These are phyloP conservation scores for Meloidogyne chitwoodi DNA, from an alignment of 1,140 invertebrate genomes.

Conservation along the genomic window DNA sequence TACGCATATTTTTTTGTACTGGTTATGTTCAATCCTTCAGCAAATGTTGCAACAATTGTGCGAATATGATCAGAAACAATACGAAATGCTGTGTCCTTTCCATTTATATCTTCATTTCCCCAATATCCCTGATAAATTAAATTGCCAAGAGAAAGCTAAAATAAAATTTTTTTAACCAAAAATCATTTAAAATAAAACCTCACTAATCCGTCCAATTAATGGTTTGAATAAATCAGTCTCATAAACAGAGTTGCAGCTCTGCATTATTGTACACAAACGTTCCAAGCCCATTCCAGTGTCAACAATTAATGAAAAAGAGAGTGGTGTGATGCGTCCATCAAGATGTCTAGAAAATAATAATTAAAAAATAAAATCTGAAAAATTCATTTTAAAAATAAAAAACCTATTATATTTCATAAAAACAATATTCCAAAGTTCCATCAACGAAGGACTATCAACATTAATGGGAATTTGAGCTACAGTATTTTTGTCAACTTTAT, in stretches of 20 bases:
- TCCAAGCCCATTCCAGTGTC: slow-evolving; percentile 98
- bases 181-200: slow-evolving; percentile 61
- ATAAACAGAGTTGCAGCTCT: slow-evolving; percentile 95
- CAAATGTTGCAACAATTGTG: slow-evolving; percentile 88
- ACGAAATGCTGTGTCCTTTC: slow-evolving; percentile 96
- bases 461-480: slow-evolving; percentile 71
- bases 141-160: slow-evolving; percentile 69
- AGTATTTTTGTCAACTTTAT: not conserved
- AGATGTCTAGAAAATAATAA: not conserved
- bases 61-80: slow-evolving; percentile 95
- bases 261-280: slow-evolving; percentile 90
- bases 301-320: slow-evolving; percentile 61
- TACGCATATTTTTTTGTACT: not conserved
- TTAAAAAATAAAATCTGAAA: not conserved
- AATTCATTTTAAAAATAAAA: not conserved
- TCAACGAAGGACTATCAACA: slow-evolving; percentile 82
- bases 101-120: slow-evolving; percentile 82
- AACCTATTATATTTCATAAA: slow-evolving; percentile 68
- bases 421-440: slow-evolving; percentile 99
- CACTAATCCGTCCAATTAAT: slow-evolving; percentile 85
- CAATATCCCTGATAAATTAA: slow-evolving; percentile 81
- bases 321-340: not conserved
- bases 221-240: slow-evolving; percentile 95
- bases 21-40: slow-evolving; percentile 71
- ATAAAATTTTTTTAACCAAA: slow-evolving; percentile 15